Evolutionary conservation across 2,797 vertebrate genomes (phyloP), one percentile per base, ranked within the genome.

Genomic region (Avahi laniger): DNA sequence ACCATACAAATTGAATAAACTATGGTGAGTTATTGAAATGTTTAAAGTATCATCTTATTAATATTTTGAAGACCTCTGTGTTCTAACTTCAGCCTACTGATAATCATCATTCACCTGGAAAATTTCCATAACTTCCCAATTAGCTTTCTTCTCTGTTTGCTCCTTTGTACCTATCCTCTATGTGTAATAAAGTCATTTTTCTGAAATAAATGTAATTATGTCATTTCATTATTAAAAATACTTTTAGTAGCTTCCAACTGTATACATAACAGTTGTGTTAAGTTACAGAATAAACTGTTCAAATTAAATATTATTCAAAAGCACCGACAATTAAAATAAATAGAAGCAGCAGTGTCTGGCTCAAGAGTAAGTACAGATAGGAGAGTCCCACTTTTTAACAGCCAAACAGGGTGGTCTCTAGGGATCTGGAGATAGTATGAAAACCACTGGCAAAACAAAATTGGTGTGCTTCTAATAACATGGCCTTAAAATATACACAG

Each of bases 281-380:
- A 72, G 5, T 85, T 70, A 91, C 0, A 14, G 14, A 82, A 59
- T 61, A 86, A 63, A 22, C 13, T 83, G 72, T 69, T 91, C 63
- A 92, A 92, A 76, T 75, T 84, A 91, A 91, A 33, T 24, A 89
- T 76, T 50, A 81, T 33, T 81, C 38, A 89, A 79, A 96, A 28
- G 54, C 33, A 81, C 18, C 75, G 17, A 46, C 24, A 91, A 65
- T 46, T 79, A 87, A 81, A 93, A 86, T 52, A 88, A 59, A 79
- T 5, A 91, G 84, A 88, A 52, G 41, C 7, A 65, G 26, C 35
- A 73, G 17, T 79, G 13, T 83, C 48, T 59, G 80, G 14, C n/a
- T 79, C 54, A 75, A 87, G 43, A 69, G 33, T 28, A 87, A 52
- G 63, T 10, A 79, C 18, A 33, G 38, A 26, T 0, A 38, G 7